Base-by-base conservation (phyloP, 2,113 vertebrate species). In the Lampris megalopsis region DNA sequence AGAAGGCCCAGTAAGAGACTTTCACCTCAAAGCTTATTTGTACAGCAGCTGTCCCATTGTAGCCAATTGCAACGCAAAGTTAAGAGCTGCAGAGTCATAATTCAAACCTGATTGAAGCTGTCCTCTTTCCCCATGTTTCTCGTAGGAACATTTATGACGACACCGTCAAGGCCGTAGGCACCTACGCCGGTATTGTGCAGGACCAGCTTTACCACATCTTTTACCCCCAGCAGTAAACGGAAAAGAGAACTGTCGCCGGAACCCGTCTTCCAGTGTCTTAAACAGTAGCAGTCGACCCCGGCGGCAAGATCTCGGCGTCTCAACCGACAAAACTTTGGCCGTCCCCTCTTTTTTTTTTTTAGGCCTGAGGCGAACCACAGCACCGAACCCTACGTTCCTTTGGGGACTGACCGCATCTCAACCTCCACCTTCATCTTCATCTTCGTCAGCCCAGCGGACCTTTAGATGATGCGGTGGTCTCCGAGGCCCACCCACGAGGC, bases 131-230 rank as follows among this genome's bases (percentile, higher is more conserved):
- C 5, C 88, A 40, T 81, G 62, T 42, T 42, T 5, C 47, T 65
- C 9, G 35, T 68, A 95, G 94, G 82, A 91, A 68, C 67, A 2
- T 93, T 68, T 94, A 90, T 35, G 7, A 40, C 0, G 94, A 95
- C 0, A 92, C 89, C 1, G 58, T 71, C 77, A 62, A 5, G 2
- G 76, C 84, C 5, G 1, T 90, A 43, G 57, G 43, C 63, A 95
- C 93, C 56, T 95, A 95, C 6, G 0, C 48, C 0, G 83, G 81
- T 24, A 92, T 95, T 8, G 0, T 86, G 1, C 68, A 93, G 0
- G 94, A 95, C 73, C 94, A 95, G 86, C 0, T 93, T 5, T 93
- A 93, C 74, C 81, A 95, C 75, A 10, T 83, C 10, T 13, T 94
- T 2, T 88, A 91, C 79, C 0, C 71, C 1, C 62, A 87, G 3